Evolutionary conservation across 2,797 vertebrate genomes (phyloP).

Genomic region (Myotis daubentonii): DNA sequence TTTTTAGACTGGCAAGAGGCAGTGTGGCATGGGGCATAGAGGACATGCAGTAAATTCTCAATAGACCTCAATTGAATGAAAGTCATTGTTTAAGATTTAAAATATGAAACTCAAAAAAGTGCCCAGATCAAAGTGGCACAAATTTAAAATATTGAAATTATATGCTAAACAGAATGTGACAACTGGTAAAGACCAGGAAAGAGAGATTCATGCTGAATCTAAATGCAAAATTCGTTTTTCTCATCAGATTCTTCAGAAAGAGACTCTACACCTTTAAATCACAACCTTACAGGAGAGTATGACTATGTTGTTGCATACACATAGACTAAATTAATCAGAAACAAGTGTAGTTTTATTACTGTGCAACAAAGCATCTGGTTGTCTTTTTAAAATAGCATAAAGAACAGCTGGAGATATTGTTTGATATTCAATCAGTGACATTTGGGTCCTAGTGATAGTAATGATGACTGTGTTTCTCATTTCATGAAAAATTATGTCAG

Average conservation of each 20-base stretch:
- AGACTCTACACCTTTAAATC: not conserved
- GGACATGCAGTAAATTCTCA: not conserved
- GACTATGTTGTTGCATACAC: not conserved
- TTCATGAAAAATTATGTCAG: not conserved
- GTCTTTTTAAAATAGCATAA: not conserved
- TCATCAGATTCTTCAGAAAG: not conserved
- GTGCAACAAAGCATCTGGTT: not conserved
- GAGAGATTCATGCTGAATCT: not conserved
- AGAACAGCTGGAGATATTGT: not conserved
- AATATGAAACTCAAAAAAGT: not conserved
- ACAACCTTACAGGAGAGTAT: not conserved
- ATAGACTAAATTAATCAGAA: not conserved
- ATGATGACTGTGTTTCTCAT: not conserved
- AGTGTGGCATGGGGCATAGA: fast-evolving
- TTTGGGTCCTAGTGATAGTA: not conserved
- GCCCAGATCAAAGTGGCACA: not conserved
- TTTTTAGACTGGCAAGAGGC: not conserved
- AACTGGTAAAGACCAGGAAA: not conserved
- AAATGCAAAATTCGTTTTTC: not conserved
- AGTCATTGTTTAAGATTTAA: not conserved
- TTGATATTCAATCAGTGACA: not conserved
- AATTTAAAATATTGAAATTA: not conserved
- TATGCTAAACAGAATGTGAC: not conserved
- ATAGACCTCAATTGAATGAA: not conserved
- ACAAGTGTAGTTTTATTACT: not conserved